Base-by-base conservation (phyloP, 2,113 vertebrate species). In the Aegithalos caudatus region DNA sequence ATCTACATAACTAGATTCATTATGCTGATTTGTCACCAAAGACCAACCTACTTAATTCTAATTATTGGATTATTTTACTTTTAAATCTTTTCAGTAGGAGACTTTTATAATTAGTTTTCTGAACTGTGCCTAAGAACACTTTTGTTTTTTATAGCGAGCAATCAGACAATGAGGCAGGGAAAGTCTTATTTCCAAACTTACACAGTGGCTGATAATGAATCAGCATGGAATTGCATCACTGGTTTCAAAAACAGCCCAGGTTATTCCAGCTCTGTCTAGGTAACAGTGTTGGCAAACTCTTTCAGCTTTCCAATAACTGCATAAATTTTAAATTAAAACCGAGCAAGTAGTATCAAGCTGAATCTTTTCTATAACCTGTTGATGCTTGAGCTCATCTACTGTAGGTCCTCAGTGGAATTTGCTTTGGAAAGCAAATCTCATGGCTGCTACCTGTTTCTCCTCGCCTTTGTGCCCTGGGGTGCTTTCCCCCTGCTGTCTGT, bases 21-120 rank as follows among this genome's bases (percentile, higher is more conserved):
- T 96, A 50, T 96, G 48, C 45, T 95, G 53, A 80, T 91, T 76
- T 81, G 48, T 88, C 70, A 77, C 88, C 61, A 40, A 82, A 89
- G 81, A 80, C 91, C 88, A 93, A 37, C 60, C 31, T 89, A 79
- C 54, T 97, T 96, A 78, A 89, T 94, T 92, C 91, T 87, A 91
- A 90, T 96, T 91, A 89, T 53, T 86, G 87, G 67, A 93, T 92
- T 93, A 86, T 86, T 97, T 95, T 84, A 92, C 86, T 92, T 91
- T 48, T 87, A 86, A 91, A 83, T 81, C 38, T 76, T 93, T 92
- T 78, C 62, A 53, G 20, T 67, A 40, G 73, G 66, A 89, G 51
- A 83, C 64, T 92, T 93, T 65, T 80, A 53, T 85, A 65, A 94
- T 87, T 87, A 40, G 42, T 84, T 92, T 97, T 92, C 78, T 94